Base-by-base conservation (phyloP, 2,797 vertebrate species). In the Protonibea diacanthus region DNA sequence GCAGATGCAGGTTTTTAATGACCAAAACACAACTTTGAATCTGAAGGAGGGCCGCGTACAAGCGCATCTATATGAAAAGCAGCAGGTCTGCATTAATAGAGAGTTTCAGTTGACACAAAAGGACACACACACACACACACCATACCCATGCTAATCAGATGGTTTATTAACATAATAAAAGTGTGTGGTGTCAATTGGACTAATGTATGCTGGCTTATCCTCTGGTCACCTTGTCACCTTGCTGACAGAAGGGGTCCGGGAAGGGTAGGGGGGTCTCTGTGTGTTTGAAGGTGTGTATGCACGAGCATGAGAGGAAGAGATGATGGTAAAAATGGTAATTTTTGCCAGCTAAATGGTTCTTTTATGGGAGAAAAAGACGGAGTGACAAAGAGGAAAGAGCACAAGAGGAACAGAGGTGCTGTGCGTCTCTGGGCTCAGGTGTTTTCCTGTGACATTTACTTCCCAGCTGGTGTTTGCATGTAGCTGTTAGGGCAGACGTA, bases 151-250 rank as follows among this genome's bases (percentile, higher is more conserved):
- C 60, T 82, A 82, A 90, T 89, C 38, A 83, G 65, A 8, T 25
- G 67, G 18, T 2, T 77, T 25, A 90, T 90, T 90, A 84, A 49
- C 85, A 89, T 88, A 87, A 86, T 84, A 88, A 86, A 86, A 73
- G 71, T 68, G 63, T 21, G 67, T 56, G 64, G 65, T 87, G 87
- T 89, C 86, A 75, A 60, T 40, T 53, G 83, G 75, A 78, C 49
- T 85, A 90, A 88, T 88, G 44, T 75, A 86, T 81, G 87, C 78
- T 21, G 84, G 79, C 65, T 81, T 84, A 53, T 86, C 81, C 81
- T 68, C 47, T 64, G 76, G 61, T 78, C 87, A 88, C 84, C 86
- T 82, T 86, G 84, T 89, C 88, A 82, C 85, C 86, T 76, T 42
- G 85, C 82, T 82, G 87, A 88, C 81, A 83, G 79, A 66, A 80